These are phyloP conservation scores for Piaya cayana DNA, from an alignment of 2,113 vertebrate species.

Conservation along the genomic window DNA sequence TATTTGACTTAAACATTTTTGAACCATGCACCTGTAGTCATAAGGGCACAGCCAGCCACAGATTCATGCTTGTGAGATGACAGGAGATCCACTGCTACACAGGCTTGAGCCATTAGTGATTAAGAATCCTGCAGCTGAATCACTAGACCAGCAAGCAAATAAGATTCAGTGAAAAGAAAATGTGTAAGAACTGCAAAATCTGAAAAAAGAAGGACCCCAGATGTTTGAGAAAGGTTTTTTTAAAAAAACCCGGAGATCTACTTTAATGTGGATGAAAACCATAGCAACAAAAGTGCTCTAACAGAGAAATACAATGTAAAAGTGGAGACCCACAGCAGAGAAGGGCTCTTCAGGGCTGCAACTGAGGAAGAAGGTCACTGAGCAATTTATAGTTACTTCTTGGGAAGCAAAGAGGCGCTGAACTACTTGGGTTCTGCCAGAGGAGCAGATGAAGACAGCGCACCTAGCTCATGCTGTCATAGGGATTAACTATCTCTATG, in stretches of 20 bases:
- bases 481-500: neutral
- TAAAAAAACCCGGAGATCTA: neutral
- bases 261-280: neutral
- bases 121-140: neutral
- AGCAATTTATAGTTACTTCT: neutral
- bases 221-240: neutral
- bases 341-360: neutral
- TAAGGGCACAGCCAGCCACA: neutral
- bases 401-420: neutral
- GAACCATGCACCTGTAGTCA: neutral
- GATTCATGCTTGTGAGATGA: neutral
- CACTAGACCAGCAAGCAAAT: neutral
- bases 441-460: neutral
- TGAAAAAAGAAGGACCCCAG: neutral
- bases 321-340: neutral
- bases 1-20: neutral
- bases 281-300: neutral
- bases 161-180: neutral
- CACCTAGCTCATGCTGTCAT: neutral
- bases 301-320: neutral
- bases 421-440: neutral
- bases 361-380: neutral
- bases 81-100: neutral
- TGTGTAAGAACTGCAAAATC: neutral
- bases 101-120: fast-evolving